These are phyloP conservation scores for Dryobates pubescens DNA, from an alignment of 2,797 vertebrate species.

Conservation along the genomic window DNA sequence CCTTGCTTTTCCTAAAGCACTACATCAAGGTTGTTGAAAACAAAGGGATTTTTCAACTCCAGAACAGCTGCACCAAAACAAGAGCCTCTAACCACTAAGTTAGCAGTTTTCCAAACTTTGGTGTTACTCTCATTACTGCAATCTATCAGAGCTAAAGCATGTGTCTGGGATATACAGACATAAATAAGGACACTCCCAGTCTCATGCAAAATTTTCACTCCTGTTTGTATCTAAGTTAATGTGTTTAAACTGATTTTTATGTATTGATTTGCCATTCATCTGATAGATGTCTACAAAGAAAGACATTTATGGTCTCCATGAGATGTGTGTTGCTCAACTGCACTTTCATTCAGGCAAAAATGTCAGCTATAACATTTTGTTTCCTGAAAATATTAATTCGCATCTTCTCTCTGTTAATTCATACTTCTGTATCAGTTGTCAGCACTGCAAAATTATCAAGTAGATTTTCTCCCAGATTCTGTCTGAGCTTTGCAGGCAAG, in stretches of 20 bases:
- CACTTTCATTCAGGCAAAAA: constrained; percentile 29
- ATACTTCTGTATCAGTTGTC: background rate
- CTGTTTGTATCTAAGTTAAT: background rate
- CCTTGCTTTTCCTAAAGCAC: background rate
- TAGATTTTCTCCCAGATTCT: background rate
- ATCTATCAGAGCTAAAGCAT: background rate
- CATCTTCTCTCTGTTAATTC: constrained; percentile 26
- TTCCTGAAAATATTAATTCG: constrained; percentile 59
- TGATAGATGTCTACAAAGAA: background rate
- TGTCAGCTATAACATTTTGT: constrained; percentile 29
- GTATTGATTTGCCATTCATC: constrained; percentile 18
- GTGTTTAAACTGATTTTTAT: constrained; percentile 10
- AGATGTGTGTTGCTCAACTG: background rate
- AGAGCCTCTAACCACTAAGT: background rate
- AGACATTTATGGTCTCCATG: background rate
- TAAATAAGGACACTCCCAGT: background rate
- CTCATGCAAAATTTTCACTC: background rate
- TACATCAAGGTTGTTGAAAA: background rate
- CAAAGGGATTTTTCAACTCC: background rate
- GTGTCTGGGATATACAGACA: background rate
- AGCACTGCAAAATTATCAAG: background rate
- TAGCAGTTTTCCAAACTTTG: background rate
- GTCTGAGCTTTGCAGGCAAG: background rate
- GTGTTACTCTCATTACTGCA: background rate
- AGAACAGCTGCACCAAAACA: background rate